These are phyloP conservation scores for Zele albiditarsus DNA, from an alignment of 2,888 invertebrate genomes.

Conservation along the genomic window DNA sequence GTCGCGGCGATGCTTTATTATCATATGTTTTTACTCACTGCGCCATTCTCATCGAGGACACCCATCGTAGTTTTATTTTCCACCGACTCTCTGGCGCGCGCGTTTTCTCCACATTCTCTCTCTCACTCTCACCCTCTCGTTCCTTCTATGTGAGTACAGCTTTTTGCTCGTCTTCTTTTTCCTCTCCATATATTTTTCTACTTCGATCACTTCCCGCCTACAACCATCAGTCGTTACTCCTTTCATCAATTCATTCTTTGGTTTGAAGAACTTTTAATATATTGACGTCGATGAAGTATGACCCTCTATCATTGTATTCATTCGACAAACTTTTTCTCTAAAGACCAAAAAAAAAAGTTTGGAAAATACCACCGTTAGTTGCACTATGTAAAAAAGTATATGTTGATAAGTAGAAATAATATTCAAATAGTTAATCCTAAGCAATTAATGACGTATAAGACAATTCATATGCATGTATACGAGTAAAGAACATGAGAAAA, in stretches of 20 bases:
- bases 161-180: conserved; percentile 36
- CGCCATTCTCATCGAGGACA: conserved; percentile 50
- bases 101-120: background rate
- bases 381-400: background rate
- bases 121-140: too few species aligned
- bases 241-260: background rate
- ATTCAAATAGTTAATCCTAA: background rate
- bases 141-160: too few species aligned
- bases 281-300: background rate
- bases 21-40: conserved; percentile 66
- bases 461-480: background rate
- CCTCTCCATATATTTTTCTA: conserved; percentile 32
- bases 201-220: background rate
- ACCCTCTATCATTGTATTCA: background rate
- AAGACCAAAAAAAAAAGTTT: background rate
- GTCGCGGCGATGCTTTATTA: conserved; percentile 63
- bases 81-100: conserved; percentile 12
- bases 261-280: background rate
- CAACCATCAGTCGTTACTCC: conserved; percentile 16
- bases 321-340: background rate
- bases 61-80: conserved; percentile 48
- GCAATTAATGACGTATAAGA: background rate
- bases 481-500: background rate
- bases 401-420: background rate
- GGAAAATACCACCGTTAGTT: too few species aligned